Base-by-base conservation (phyloP, 1,140 invertebrate genomes). In the Formica selysi region DNA sequence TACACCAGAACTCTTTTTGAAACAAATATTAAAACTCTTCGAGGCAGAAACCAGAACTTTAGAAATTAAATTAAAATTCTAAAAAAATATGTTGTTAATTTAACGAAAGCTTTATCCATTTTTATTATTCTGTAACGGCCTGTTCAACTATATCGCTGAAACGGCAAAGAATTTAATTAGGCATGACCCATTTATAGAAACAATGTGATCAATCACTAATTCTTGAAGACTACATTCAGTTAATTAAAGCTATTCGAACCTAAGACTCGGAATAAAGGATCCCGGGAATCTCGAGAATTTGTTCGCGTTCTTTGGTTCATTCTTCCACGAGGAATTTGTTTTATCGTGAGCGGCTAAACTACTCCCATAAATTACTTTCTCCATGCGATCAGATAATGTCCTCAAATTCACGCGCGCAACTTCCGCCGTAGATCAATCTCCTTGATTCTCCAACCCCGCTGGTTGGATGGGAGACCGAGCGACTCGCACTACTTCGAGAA, bases 301-400 rank as follows among this genome's bases (percentile, higher is more conserved):
- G 54, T 48, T 83, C 54, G 29, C 59, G 41, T 81, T 83, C 59
- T 54, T 73, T 22, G 32, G 16, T 32, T 84, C 85, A 65, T 86
- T 86, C 59, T 83, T 86, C 59, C 64, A 51, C 61, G 64, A 57
- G 70, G 67, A 86, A 90, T 92, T 90, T 91, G 91, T 93, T 91
- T 81, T 76, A 61, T 76, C 87, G 68, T 73, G 32, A 86, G 65
- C 76, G 41, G 57, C 79, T 74, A 93, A 93, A 93, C 91, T 92
- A 91, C 85, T 85, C 59, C 89, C 90, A 93, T 93, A 92, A 93
- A 93, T 94, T 91, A 90, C 89, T 71, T 89, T 80, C 78, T 68
- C 85, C 74, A 90, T 90, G 90, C 91, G 87, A 91, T 89, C 90
- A 93, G 93, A 94, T 94, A 93, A 91, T 92, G 93, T 94, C 91